phyloP scores from a whole-genome alignment of 2,888 invertebrate genomes.

The Platerodrilus igneus region DNA sequence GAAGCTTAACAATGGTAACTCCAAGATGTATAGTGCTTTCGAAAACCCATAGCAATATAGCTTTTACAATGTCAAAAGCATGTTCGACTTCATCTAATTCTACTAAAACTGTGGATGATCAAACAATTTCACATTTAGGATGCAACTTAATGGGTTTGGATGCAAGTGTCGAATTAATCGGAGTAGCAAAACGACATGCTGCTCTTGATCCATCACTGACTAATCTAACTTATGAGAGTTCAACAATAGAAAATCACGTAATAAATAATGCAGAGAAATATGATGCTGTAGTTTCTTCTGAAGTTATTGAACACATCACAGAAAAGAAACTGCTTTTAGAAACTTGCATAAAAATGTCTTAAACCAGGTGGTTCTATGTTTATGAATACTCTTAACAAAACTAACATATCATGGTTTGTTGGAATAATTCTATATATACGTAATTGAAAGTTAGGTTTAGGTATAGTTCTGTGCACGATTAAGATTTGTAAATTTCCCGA shows the following conservation, averaged over 20 bases:
- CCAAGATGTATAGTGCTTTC: too few relatives aligned
- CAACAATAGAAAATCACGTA: constrained; percentile 55
- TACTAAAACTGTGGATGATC: too few relatives aligned
- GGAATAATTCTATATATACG: constrained; percentile 68
- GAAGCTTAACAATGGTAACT: too few relatives aligned
- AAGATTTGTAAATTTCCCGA: too few relatives aligned
- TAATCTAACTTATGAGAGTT: constrained; percentile 49
- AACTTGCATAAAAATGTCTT: constrained; percentile 54
- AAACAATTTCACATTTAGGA: too few relatives aligned
- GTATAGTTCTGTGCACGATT: too few relatives aligned
- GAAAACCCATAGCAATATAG: too few relatives aligned
- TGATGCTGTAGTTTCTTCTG: constrained; percentile 83
- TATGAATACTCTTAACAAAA: constrained; percentile 64
- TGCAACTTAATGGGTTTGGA: too few relatives aligned
- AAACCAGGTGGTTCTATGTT: constrained; percentile 65
- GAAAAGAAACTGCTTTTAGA: constrained; percentile 67
- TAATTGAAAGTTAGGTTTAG: too few relatives aligned
- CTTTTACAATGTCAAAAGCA: too few relatives aligned
- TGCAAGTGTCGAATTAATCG: constrained; percentile 66
- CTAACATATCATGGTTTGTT: constrained; percentile 59
- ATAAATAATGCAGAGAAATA: constrained; percentile 52
- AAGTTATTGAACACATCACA: constrained; percentile 84
- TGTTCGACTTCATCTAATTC: too few relatives aligned
- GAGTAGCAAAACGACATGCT: constrained; percentile 64
- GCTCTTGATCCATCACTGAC: constrained; percentile 42